These are phyloP conservation scores for Psilanteris sp. DNA, from an alignment of 1,140 invertebrate genomes.

Conservation along the genomic window DNA sequence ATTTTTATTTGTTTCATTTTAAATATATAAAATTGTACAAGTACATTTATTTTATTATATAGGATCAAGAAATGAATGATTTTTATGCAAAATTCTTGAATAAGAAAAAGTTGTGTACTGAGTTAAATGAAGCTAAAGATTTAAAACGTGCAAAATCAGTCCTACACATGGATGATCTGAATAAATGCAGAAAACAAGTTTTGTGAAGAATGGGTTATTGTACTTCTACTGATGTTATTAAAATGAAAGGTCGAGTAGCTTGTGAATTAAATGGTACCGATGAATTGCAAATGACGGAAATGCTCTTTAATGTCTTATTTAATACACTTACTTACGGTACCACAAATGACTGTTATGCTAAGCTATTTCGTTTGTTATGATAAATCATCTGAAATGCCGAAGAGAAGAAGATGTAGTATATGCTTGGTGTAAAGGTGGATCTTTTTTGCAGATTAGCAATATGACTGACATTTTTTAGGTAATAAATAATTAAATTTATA, in stretches of 20 bases:
- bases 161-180: conserved; percentile 97
- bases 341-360: conserved; percentile 92
- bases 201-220: conserved; percentile 95
- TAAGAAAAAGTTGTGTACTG: conserved; percentile 84
- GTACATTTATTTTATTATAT: no score
- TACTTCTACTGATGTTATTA: conserved; percentile 95
- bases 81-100: conserved; percentile 87
- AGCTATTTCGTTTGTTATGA: conserved; percentile 99
- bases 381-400: conserved; percentile 90
- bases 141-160: conserved; percentile 94
- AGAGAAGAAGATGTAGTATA: conserved; percentile 98
- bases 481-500: conserved; percentile 2
- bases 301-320: conserved; percentile 98
- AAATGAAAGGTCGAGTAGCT: conserved; percentile 98
- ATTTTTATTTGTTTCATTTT: no score
- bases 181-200: conserved; percentile 96
- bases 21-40: no score
- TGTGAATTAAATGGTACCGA: conserved; percentile 98
- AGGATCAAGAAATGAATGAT: conserved; percentile 85
- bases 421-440: conserved; percentile 96
- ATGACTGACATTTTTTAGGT: conserved; percentile 99
- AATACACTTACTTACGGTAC: conserved; percentile 89
- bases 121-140: conserved; percentile 87
- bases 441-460: conserved; percentile 95
- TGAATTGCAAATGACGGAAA: conserved; percentile 97